Evolutionary conservation across 2,888 invertebrate species (phyloP).

Genomic region (Sympetrum striolatum): DNA sequence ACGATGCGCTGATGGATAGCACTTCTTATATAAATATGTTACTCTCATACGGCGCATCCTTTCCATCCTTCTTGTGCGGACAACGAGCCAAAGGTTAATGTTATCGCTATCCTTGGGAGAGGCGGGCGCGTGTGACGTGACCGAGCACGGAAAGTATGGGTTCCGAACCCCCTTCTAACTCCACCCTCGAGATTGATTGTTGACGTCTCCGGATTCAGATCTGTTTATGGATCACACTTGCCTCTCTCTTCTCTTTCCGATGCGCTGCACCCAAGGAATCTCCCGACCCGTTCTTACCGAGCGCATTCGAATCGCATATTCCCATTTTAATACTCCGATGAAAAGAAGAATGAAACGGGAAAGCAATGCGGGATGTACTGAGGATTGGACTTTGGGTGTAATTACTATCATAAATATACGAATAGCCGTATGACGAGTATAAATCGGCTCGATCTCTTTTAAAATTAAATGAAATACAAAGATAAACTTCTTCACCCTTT

Average conservation of each 20-base stretch:
- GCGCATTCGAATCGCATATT: not conserved
- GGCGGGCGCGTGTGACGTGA: not conserved
- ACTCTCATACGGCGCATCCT: not conserved
- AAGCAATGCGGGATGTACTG: too few species aligned
- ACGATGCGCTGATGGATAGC: not conserved
- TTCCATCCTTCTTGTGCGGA: not conserved
- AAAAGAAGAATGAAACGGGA: too few species aligned
- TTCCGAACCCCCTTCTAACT: not conserved
- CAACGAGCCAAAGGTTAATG: not conserved
- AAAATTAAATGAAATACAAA: too few species aligned
- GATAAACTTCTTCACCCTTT: too few species aligned
- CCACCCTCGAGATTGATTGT: constrained; percentile 3
- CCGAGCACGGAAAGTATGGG: not conserved
- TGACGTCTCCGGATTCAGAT: constrained; percentile 15
- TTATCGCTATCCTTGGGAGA: not conserved
- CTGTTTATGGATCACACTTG: not conserved
- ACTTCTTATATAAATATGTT: not conserved
- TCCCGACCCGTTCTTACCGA: not conserved
- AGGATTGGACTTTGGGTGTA: too few species aligned
- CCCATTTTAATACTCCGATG: too few species aligned
- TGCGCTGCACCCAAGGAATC: constrained; percentile 3
- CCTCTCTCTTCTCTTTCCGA: not conserved
- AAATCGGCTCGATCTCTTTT: too few species aligned
- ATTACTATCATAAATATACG: too few species aligned
- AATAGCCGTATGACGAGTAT: too few species aligned